phyloP scores from a whole-genome alignment of 1,140 invertebrate species.

The Trachymyrmex septentrionalis region DNA sequence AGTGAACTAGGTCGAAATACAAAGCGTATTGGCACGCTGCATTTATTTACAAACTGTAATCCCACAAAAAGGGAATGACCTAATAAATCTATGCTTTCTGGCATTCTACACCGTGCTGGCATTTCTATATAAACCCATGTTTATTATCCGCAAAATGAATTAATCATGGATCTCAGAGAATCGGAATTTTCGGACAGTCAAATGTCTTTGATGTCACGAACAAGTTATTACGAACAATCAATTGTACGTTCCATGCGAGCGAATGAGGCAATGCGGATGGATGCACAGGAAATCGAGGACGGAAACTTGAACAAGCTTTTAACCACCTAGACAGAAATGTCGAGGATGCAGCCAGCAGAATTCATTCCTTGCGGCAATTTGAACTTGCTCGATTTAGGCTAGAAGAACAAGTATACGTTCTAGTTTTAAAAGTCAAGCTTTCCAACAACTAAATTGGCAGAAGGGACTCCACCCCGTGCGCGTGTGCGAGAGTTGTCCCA shows the following conservation, averaged over 20 bases:
- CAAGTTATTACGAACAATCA: slow-evolving; percentile 48
- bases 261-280: slow-evolving; percentile 33
- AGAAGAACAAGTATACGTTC: slow-evolving; percentile 51
- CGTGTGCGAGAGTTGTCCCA: not conserved
- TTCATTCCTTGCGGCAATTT: slow-evolving; percentile 21
- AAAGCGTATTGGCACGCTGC: slow-evolving; percentile 24
- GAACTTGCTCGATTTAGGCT: slow-evolving; percentile 65
- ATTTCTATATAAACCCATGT: slow-evolving; percentile 14
- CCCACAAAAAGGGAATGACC: not conserved
- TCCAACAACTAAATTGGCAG: not conserved
- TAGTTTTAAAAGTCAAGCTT: slow-evolving; percentile 77
- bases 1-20: slow-evolving; percentile 21
- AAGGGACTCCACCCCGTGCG: slow-evolving; percentile 2
- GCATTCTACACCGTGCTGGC: not conserved
- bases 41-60: slow-evolving; percentile 43
- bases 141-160: slow-evolving; percentile 11
- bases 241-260: not conserved
- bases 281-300: slow-evolving; percentile 51
- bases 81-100: slow-evolving; percentile 34
- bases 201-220: slow-evolving; percentile 7
- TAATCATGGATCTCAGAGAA: not conserved
- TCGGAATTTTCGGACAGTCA: not conserved
- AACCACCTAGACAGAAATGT: slow-evolving; percentile 67
- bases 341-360: slow-evolving; percentile 20
- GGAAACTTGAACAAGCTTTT: slow-evolving; percentile 80